Evolutionary conservation across 2,113 vertebrate species (phyloP).

Genomic region (Sturnira hondurensis): DNA sequence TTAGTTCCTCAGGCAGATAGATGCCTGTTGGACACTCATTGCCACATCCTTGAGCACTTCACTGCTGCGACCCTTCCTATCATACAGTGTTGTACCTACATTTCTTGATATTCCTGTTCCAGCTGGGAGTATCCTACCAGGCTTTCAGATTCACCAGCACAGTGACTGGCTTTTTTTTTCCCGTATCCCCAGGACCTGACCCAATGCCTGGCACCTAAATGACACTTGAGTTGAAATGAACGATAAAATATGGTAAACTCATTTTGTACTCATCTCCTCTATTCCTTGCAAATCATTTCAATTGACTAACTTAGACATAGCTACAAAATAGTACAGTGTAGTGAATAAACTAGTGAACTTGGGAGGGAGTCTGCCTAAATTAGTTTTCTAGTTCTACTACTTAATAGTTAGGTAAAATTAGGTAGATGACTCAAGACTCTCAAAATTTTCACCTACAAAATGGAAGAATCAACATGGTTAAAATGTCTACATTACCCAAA

Average conservation of each 20-base stretch:
- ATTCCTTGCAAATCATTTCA: neutral
- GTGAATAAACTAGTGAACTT: neutral
- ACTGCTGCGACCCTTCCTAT: neutral
- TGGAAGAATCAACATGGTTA: neutral
- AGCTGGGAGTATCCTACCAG: neutral
- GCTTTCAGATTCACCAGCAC: neutral
- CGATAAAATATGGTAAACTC: neutral
- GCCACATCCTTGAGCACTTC: neutral
- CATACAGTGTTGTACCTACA: neutral
- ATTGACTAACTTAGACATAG: neutral
- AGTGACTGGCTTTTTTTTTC: neutral
- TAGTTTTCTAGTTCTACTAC: neutral
- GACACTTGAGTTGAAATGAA: neutral
- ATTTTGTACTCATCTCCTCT: neutral
- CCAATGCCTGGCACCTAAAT: neutral
- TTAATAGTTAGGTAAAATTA: neutral
- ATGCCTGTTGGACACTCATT: neutral
- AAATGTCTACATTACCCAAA: neutral
- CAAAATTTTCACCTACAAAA: neutral
- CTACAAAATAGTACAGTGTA: neutral
- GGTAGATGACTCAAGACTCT: neutral
- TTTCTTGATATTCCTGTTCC: neutral
- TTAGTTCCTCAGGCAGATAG: neutral
- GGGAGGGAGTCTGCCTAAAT: neutral
- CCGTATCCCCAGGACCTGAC: neutral